Evolutionary conservation across 1,140 invertebrate species (phyloP), one percentile per base, ranked within the genome.

Genomic region (Macrobrachium nipponense): DNA sequence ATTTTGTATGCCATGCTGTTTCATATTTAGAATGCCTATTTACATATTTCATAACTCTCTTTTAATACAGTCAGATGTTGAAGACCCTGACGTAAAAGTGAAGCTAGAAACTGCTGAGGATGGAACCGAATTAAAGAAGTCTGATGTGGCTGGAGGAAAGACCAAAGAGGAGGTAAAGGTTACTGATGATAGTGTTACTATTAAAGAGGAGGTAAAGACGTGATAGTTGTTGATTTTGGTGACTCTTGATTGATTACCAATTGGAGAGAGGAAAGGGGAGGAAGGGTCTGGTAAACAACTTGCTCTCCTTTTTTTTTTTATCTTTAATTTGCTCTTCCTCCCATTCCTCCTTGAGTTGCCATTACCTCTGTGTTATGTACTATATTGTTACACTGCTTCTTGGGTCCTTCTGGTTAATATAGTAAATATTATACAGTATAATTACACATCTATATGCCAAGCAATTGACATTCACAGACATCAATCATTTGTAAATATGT

Each of bases 141-240:
- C 73, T n/a, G 58, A 72, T 36, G 17, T 62, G 51, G n/a, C 70
- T 60, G 81, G 61, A 23, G 61, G 36, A 17, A 36, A 60, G 15
- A 11, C 72, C 73, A 17, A 58, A 58, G 73, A 76, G 73, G 73
- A 76, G 73, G 73, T 18, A 58, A 58, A 58, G 43, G 73, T 76
- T 18, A n/a, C 20, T 27, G 76, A 20, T 44, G 61, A 80, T 44
- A 23, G 43, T 61, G 58, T 79, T 60, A 20, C 68, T 62, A 72
- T 85, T 10, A 79, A 79, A 64, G 44, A 86, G 68, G 84, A 86
- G 84, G 84, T 86, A 86, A 80, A 51, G 58, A 79, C 77, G 77
- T 86, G 84, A 86, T 86, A 86, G 66, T 80, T 79, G 84, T 43
- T 78, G 61, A n/a, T 70, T 60, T 75, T 85, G 75, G 61, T 44